Evolutionary conservation across 2,797 vertebrate species (phyloP), one percentile per base, ranked within the genome.

Genomic region (Syncerus caffer): DNA sequence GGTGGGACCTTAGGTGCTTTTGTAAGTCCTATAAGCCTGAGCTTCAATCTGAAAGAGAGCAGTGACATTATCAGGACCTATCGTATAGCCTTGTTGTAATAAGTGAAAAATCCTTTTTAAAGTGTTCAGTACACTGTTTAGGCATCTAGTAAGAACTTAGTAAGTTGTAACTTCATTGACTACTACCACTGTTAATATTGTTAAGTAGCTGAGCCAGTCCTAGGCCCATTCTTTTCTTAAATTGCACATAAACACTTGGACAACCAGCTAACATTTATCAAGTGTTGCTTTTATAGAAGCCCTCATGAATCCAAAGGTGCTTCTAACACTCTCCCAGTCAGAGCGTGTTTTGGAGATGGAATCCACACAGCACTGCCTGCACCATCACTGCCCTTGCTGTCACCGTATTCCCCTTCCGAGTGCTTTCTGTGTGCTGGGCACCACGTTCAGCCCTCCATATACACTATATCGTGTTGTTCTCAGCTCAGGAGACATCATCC

Each of bases 361-460:
- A 38, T 23, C 45, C 42, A 4, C 47, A 11, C 9, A 82, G 1
- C 23, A 0, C 17, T 31, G 4, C 50, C 25, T 17, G n/a, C 16
- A 4, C 15, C 25, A 42, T 12, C 5, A 19, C 15, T 19, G 2
- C 50, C 42, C 2, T 38, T 6, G 0, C 6, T 5, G 5, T 51
- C 15, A 9, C 27, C 29, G 23, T 3, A 11, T 12, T 27, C 38
- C 31, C 23, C 11, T 15, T 6, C 4, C 15, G 7, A 76, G 67
- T 4, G 1, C 21, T 21, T 93, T 3, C n/a, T 85, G 23, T 82
- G 25, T 60, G 47, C n/a, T n/a, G 34, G 29, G 21, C 7, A 4
- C 10, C 17, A 23, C 21, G 1, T 15, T 34, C 7, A 31, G 25
- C 53, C 31, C 9, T 80, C 9, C 1, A 0, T 47, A 0, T 88